Evolutionary conservation across 2,888 invertebrate genomes (phyloP), one percentile per base, ranked within the genome.

Genomic region (Apomyelois bistriatella): DNA sequence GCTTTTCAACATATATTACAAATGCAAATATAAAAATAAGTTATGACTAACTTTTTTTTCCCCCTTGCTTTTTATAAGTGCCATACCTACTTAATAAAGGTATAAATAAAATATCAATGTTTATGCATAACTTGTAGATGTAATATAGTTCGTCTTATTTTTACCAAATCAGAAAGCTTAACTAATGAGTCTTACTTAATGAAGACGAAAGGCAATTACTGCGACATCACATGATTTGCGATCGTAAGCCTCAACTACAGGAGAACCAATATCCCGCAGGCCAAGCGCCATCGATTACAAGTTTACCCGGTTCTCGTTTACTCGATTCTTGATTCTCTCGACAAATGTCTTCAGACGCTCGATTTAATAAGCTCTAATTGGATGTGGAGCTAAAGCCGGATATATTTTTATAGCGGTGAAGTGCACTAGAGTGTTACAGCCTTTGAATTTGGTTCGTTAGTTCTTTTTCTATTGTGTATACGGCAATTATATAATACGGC

Each of bases 221-320:
- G 52, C 57, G 58, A 58, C 64, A 68, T 70, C 70, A 70, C 67
- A 70, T 65, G 67, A 65, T 60, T 68, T 63, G 66, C 61, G 65
- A 67, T 65, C 70, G 65, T 67, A 70, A 53, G 53, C 54, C 48
- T 43, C 57, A 57, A 54, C 57, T 66, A 69, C 59, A 60, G 53
- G 55, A 59, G 59, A 53, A 52, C 54, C 57, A 55, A 53, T 58
- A 58, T 59, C 57, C 58, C 60, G 61, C 54, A 59, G 54, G 57
- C 57, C 66, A 60, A 65, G 64, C 57, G 57, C 62, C 63, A 62
- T 69, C 63, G 60, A 65, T 68, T 70, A 67, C 60, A 52, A 54
- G 57, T 62, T 65, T 59, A 65, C 63, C 65, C 60, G 61, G 65
- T 60, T 65, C 66, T 61, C 64, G 65, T 37, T 37, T 37, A 12